Evolutionary conservation across 2,113 vertebrate species (phyloP).

Genomic region (Nipponia nippon): DNA sequence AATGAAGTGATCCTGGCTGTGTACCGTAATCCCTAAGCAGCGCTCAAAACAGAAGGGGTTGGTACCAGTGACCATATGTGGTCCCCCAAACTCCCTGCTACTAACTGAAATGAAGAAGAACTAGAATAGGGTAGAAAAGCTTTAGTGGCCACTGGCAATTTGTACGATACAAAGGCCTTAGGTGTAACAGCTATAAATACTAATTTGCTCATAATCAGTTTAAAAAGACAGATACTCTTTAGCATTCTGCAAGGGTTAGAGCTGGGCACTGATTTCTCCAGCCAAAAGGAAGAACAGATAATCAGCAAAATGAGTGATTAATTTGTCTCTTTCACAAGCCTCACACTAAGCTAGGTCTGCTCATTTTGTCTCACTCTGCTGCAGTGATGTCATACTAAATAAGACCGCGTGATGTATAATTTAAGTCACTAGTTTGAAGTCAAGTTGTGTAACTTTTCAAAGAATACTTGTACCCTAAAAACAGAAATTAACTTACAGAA

Average conservation of each 20-base stretch:
- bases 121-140: neutral
- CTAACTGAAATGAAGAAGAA: neutral
- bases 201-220: neutral
- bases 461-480: neutral
- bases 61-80: rapidly evolving
- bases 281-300: neutral
- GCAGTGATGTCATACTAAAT: neutral
- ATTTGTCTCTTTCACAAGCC: neutral
- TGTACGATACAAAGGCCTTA: neutral
- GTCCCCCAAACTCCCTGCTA: neutral
- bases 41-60: neutral
- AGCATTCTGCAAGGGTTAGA: neutral
- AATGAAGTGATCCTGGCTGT: neutral
- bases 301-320: neutral
- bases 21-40: neutral
- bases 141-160: neutral
- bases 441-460: neutral
- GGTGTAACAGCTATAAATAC: neutral
- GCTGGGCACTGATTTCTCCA: neutral
- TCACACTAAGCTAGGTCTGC: neutral
- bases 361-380: neutral
- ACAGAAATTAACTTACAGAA: neutral
- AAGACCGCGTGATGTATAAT: neutral
- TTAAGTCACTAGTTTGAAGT: neutral
- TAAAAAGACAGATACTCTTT: neutral